Conservation (phyloP, 2,888 invertebrate genomes). For the Acronicta leporina region DNA sequence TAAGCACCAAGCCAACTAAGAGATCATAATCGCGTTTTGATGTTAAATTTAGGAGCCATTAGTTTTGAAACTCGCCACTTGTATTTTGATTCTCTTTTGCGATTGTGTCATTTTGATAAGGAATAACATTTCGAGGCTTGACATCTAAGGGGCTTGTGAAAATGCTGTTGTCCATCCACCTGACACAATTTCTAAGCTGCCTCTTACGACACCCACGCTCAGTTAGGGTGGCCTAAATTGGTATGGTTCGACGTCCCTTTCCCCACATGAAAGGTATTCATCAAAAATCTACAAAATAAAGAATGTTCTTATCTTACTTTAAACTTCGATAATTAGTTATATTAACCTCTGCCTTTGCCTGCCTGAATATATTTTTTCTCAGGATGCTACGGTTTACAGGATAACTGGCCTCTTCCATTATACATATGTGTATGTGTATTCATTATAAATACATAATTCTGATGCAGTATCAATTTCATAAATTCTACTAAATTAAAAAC, state of each 20-base stretch:
- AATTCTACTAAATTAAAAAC: no score
- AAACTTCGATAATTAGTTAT: no score
- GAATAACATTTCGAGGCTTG: constrained; percentile 30
- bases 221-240: background rate
- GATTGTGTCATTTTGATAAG: constrained; percentile 45
- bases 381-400: no score
- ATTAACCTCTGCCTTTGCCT: no score
- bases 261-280: no score
- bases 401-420: no score
- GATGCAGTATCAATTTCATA: no score
- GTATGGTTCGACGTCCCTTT: background rate
- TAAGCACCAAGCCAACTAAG: constrained; percentile 6
- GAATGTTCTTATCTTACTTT: no score
- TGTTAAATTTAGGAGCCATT: constrained; percentile 1
- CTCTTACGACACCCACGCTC: constrained; percentile 16
- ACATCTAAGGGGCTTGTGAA: constrained; percentile 22
- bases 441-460: no score
- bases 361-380: no score
- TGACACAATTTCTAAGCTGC: constrained; percentile 11
- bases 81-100: constrained; percentile 30
- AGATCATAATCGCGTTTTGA: constrained; percentile 23
- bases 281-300: no score
- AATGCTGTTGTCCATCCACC: constrained; percentile 23
- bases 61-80: constrained; percentile 8
- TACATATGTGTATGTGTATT: no score